Evolutionary conservation across 2,888 invertebrate species (phyloP).

Genomic region (Philhelius pedissequus): DNA sequence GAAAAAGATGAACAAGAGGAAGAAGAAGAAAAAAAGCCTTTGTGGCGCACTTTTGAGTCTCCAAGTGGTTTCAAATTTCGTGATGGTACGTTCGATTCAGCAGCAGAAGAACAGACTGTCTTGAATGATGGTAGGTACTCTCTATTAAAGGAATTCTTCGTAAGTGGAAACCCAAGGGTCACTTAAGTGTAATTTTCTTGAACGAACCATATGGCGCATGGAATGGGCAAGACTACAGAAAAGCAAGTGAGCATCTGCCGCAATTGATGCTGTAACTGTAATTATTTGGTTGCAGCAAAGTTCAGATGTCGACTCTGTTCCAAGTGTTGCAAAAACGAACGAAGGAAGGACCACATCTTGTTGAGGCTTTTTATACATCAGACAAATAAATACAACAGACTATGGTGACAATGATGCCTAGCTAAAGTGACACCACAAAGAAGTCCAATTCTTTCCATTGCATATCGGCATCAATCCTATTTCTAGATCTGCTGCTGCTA

Average conservation of each 20-base stretch:
- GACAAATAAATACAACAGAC: slow-evolving; percentile 15
- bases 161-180: slow-evolving; percentile 63
- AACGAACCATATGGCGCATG: slow-evolving; percentile 59
- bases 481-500: slow-evolving; percentile 19
- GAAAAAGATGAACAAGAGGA: too few relatives aligned
- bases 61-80: slow-evolving; percentile 56
- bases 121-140: slow-evolving; percentile 5
- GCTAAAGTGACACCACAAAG: slow-evolving; percentile 8
- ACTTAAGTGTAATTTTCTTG: slow-evolving; percentile 65
- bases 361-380: slow-evolving; percentile 3
- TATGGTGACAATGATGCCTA: background rate
- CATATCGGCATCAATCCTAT: slow-evolving; percentile 30
- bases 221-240: background rate
- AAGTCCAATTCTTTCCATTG: slow-evolving; percentile 7
- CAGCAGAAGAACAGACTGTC: slow-evolving; percentile 19
- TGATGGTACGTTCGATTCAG: slow-evolving; percentile 6
- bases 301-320: slow-evolving; percentile 58
- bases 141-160: background rate
- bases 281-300: slow-evolving; percentile 60
- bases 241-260: slow-evolving; percentile 42
- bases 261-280: slow-evolving; percentile 48
- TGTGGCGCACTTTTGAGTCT: slow-evolving; percentile 52
- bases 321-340: slow-evolving; percentile 38
- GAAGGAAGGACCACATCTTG: background rate
- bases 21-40: background rate